Conservation (phyloP, 2,888 invertebrate genomes). For the Scrobipalpa costella region DNA sequence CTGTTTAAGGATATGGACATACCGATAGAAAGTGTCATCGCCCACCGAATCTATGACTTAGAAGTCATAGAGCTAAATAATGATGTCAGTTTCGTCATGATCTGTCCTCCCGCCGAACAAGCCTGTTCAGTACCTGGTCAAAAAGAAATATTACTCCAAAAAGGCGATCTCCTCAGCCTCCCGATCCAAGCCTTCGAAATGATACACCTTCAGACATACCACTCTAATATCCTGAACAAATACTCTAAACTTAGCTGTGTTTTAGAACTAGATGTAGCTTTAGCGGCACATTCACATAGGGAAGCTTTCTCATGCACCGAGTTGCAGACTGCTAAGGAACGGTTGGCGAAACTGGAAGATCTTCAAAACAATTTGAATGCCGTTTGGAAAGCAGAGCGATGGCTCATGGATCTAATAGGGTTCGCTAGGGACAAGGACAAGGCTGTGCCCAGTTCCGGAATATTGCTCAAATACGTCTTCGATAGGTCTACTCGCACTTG, state of each 20-base stretch:
- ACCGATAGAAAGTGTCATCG: constrained; percentile 83
- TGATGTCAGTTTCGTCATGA: constrained; percentile 94
- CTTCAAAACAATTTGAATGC: constrained; percentile 92
- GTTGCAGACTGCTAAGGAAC: constrained; percentile 91
- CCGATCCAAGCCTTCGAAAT: constrained; percentile 97
- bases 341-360: constrained; percentile 90
- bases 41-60: constrained; percentile 93
- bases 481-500: constrained; percentile 58
- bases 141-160: constrained; percentile 90
- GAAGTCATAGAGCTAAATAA: constrained; percentile 96
- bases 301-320: constrained; percentile 97
- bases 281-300: constrained; percentile 95
- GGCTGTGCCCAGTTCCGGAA: constrained; percentile 69
- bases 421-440: constrained; percentile 91
- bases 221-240: constrained; percentile 92
- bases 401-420: constrained; percentile 97
- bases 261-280: constrained; percentile 93
- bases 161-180: constrained; percentile 92
- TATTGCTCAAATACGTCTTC: constrained; percentile 68
- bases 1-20: constrained; percentile 92
- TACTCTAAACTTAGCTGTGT: constrained; percentile 97
- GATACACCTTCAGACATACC: constrained; percentile 97
- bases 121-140: constrained; percentile 96
- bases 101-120: constrained; percentile 95
- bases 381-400: constrained; percentile 96